phyloP scores from a whole-genome alignment of 2,113 vertebrate species.

The Semnopithecus entellus region DNA sequence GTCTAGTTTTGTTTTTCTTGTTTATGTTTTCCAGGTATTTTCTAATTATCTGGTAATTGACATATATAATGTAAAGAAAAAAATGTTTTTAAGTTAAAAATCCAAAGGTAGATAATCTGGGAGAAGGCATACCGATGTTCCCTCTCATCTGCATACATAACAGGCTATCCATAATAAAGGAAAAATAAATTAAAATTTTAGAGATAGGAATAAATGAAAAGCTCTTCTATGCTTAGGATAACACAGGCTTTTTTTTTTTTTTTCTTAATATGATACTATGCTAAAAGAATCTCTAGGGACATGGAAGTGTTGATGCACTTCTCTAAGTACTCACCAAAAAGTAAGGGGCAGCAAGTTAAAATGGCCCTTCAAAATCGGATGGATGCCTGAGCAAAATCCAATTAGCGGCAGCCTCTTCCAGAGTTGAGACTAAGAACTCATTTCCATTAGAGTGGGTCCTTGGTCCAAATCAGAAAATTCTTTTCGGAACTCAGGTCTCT shows the following conservation, averaged over 20 bases:
- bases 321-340: constrained; percentile 1
- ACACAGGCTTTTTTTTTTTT: background rate
- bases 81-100: background rate
- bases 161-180: background rate
- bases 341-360: constrained; percentile 24
- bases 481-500: background rate
- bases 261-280: background rate
- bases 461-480: background rate
- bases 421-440: background rate
- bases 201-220: constrained; percentile 32
- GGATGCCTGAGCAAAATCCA: constrained; percentile 11
- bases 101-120: background rate
- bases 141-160: background rate
- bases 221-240: background rate
- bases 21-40: background rate
- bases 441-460: background rate
- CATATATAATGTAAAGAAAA: background rate
- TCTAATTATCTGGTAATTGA: background rate
- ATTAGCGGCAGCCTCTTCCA: background rate
- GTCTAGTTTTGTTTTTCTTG: background rate
- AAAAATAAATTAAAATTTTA: background rate
- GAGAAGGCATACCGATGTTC: background rate
- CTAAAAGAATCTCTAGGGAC: background rate
- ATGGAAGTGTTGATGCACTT: background rate
- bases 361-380: background rate